Evolutionary conservation across 2,113 vertebrate genomes (phyloP).

Genomic region (Psilopsiagon aymara): DNA sequence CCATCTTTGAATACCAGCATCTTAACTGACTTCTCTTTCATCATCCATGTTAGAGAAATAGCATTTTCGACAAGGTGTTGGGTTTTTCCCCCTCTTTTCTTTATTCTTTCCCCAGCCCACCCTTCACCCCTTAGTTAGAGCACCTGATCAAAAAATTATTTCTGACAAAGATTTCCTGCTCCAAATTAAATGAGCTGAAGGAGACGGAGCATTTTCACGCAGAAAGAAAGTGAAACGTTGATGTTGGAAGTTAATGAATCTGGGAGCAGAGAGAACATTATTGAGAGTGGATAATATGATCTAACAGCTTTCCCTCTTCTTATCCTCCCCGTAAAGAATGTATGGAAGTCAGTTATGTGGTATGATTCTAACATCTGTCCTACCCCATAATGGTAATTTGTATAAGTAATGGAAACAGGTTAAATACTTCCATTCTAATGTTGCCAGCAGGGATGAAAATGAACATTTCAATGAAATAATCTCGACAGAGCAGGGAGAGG

Average conservation of each 20-base stretch:
- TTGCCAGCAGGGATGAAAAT: constrained; percentile 76
- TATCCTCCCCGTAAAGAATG: constrained; percentile 57
- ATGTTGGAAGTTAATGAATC: constrained; percentile 71
- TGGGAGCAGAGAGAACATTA: constrained; percentile 59
- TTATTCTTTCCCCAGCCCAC: constrained; percentile 43
- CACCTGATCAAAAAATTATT: constrained; percentile 78
- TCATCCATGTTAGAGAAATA: constrained; percentile 77
- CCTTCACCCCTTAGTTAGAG: constrained; percentile 58
- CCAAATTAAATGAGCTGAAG: constrained; percentile 73
- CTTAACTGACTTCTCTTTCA: constrained; percentile 84
- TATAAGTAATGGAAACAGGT: constrained; percentile 79
- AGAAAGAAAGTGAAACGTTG: constrained; percentile 58
- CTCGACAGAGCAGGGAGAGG: constrained; percentile 60
- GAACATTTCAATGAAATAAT: constrained; percentile 75
- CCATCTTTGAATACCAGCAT: constrained; percentile 88
- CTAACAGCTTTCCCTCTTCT: constrained; percentile 63
- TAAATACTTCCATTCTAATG: constrained; percentile 77
- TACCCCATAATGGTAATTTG: constrained; percentile 74
- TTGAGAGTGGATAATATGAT: constrained; percentile 62
- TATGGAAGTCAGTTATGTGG: constrained; percentile 67
- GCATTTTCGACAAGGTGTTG: constrained; percentile 74
- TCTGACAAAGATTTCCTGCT: constrained; percentile 69
- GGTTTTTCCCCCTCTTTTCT: constrained; percentile 50
- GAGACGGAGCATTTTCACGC: constrained; percentile 51
- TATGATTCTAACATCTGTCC: constrained; percentile 74